Evolutionary conservation across 2,113 vertebrate genomes (phyloP).

Genomic region (Heterochromis multidens): DNA sequence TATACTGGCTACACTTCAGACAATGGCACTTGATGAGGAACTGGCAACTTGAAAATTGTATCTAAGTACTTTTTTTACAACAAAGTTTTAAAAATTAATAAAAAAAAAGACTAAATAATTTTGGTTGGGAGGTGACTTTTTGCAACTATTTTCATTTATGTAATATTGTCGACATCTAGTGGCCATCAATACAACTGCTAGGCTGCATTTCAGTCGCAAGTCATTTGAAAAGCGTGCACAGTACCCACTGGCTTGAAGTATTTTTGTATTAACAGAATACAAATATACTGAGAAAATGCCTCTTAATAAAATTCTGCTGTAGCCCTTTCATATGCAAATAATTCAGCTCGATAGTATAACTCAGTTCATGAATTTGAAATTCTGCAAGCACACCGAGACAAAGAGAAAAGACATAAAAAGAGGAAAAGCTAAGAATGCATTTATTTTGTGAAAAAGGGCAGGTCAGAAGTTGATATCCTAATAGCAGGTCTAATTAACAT

Average conservation of each 20-base stretch:
- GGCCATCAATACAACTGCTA: neutral
- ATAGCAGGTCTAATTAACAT: neutral
- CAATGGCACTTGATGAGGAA: neutral
- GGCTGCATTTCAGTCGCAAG: neutral
- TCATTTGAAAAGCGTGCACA: neutral
- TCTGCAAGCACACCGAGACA: neutral
- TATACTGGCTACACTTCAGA: neutral
- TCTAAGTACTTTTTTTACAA: neutral
- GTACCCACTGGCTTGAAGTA: neutral
- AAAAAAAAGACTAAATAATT: neutral
- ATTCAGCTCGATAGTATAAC: neutral
- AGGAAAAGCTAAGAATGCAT: neutral
- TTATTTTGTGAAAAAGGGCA: neutral
- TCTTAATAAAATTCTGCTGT: neutral
- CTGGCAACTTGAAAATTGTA: neutral
- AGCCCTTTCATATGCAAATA: neutral
- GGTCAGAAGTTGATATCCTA: neutral
- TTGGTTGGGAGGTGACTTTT: neutral
- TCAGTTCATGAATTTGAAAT: neutral
- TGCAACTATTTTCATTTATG: neutral
- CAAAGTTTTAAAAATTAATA: neutral
- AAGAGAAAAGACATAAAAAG: neutral
- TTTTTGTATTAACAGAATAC: neutral
- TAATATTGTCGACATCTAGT: conserved; percentile 47
- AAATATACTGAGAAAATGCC: neutral